Evolutionary conservation across 2,888 invertebrate species (phyloP).

Genomic region (Crossocerus cetratus): DNA sequence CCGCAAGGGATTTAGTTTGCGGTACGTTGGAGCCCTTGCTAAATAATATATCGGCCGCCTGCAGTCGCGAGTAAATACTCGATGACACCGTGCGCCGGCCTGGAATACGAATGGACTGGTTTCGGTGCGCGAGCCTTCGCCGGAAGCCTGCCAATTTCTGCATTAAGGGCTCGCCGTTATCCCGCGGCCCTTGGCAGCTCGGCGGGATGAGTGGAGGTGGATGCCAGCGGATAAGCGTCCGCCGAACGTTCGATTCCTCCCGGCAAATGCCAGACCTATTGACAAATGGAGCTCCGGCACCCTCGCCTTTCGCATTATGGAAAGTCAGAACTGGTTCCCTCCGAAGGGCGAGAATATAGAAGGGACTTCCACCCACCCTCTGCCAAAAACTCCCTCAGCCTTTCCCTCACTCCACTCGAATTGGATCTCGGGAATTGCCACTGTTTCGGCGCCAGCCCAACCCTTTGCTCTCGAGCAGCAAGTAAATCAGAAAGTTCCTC

Average conservation of each 20-base stretch:
- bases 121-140: conserved; percentile 11
- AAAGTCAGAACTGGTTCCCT: conserved; percentile 6
- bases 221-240: conserved; percentile 32
- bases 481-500: no score
- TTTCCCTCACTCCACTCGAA: not conserved
- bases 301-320: not conserved
- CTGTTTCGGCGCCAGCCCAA: not conserved
- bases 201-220: conserved; percentile 27
- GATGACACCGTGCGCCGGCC: conserved; percentile 43
- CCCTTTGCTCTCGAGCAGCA: not conserved
- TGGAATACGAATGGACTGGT: conserved; percentile 43
- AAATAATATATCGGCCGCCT: conserved; percentile 41
- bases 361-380: not conserved
- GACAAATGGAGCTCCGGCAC: not conserved
- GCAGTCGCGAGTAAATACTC: conserved; percentile 56
- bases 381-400: conserved; percentile 23
- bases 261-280: not conserved
- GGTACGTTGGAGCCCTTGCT: conserved; percentile 19
- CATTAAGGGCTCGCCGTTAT: conserved; percentile 33
- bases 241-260: conserved; percentile 42
- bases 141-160: conserved; percentile 58
- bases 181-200: conserved; percentile 22
- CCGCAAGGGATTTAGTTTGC: conserved; percentile 18
- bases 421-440: not conserved
- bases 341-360: conserved; percentile 16